Conservation (phyloP, 2,888 invertebrate species). For the Steinernema carpocapsae region DNA sequence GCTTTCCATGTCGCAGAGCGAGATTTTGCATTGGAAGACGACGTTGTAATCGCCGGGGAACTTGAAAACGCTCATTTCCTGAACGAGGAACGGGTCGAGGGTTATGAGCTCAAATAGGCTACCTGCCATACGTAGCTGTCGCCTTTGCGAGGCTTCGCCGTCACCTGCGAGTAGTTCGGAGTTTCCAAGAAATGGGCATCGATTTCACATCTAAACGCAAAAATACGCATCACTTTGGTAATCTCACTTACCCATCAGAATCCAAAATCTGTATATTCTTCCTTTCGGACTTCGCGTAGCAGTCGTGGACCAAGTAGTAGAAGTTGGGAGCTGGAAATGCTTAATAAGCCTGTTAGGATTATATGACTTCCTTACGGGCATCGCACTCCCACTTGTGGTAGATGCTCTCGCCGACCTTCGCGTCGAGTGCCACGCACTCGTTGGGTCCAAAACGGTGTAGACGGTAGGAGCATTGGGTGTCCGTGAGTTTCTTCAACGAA, state of each 20-base stretch:
- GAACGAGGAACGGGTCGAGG: constrained; percentile 33
- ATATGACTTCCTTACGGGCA: constrained; percentile 48
- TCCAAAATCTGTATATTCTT: constrained; percentile 60
- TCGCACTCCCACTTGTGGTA: constrained; percentile 68
- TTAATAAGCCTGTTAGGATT: background rate
- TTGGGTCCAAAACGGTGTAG: constrained; percentile 59
- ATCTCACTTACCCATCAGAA: constrained; percentile 54
- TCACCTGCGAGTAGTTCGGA: constrained; percentile 74
- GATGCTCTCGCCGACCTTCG: constrained; percentile 65
- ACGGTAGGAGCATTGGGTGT: constrained; percentile 62
- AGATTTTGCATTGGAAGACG: constrained; percentile 62
- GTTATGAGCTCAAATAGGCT: background rate
- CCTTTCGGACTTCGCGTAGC: constrained; percentile 59
- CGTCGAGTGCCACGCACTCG: constrained; percentile 66
- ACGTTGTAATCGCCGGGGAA: constrained; percentile 65
- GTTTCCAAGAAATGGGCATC: constrained; percentile 65
- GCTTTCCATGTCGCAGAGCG: constrained; percentile 63
- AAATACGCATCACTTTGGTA: background rate
- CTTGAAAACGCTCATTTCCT: constrained; percentile 66
- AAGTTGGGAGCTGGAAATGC: constrained; percentile 60
- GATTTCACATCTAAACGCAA: constrained; percentile 57
- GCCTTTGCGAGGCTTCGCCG: constrained; percentile 37
- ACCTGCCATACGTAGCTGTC: constrained; percentile 42
- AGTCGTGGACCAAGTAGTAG: constrained; percentile 65
- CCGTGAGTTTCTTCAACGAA: constrained; percentile 51